Conservation (phyloP, 2,797 vertebrate species). For the Gymnothorax reevesii region DNA sequence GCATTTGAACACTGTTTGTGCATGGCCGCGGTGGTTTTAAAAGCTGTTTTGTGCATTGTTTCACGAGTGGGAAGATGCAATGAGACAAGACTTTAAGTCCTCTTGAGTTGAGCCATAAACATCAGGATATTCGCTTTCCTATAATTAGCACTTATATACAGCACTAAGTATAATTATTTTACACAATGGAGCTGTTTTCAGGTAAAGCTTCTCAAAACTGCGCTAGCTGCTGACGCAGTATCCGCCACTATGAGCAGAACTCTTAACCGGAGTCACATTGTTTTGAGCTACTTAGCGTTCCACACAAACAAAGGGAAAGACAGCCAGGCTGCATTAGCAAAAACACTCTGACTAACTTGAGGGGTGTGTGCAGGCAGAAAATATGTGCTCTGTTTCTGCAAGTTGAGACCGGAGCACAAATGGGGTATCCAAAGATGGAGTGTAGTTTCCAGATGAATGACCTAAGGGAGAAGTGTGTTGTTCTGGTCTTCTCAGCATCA, state of each 20-base stretch:
- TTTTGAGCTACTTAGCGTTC: background rate
- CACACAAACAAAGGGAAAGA: background rate
- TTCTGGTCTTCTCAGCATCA: background rate
- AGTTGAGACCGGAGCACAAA: background rate
- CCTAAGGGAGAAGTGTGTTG: background rate
- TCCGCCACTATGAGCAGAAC: background rate
- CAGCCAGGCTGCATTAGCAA: background rate
- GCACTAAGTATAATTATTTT: background rate
- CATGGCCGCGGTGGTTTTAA: background rate
- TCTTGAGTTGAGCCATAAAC: background rate
- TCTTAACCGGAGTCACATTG: background rate
- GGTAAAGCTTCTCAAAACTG: background rate
- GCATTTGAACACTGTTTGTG: background rate
- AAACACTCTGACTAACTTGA: background rate
- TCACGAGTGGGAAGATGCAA: background rate
- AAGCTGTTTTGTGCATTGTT: background rate
- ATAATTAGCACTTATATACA: conserved; percentile 2
- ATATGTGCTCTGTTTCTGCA: background rate
- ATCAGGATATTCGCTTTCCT: background rate
- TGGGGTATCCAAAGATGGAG: background rate
- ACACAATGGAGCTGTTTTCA: conserved; percentile 10
- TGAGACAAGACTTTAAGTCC: background rate
- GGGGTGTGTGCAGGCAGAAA: background rate
- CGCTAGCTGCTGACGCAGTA: conserved; percentile 3
- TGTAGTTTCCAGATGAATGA: background rate